Evolutionary conservation across 2,888 invertebrate genomes (phyloP).

Genomic region (Cephus runcator): DNA sequence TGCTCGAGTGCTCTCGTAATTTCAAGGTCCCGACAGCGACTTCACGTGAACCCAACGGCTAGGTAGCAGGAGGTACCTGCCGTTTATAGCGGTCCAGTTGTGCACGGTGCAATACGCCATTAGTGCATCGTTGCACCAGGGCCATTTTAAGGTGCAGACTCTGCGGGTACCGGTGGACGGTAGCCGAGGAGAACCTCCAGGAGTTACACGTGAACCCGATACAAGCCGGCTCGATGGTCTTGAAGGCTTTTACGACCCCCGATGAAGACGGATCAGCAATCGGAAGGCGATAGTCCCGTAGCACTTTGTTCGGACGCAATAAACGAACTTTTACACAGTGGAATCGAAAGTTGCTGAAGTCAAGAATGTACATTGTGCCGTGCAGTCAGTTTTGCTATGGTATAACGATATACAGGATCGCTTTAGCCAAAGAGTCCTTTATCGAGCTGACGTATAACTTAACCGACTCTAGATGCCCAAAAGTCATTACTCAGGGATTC

Average conservation of each 20-base stretch:
- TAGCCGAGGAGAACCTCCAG: neutral
- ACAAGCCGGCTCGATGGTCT: neutral
- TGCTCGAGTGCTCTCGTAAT: neutral
- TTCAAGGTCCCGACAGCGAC: neutral
- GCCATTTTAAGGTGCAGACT: neutral
- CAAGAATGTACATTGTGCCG: neutral
- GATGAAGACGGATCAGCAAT: slow-evolving; percentile 46
- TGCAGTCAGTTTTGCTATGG: neutral
- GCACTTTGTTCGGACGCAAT: slow-evolving; percentile 40
- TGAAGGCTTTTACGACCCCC: slow-evolving; percentile 39
- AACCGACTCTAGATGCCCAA: neutral
- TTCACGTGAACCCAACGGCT: neutral
- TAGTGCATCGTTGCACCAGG: neutral
- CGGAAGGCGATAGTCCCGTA: slow-evolving; percentile 37
- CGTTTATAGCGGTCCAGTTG: neutral
- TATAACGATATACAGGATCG: neutral
- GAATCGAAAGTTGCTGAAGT: neutral
- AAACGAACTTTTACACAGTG: slow-evolving; percentile 34
- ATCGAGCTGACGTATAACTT: neutral
- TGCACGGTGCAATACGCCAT: neutral
- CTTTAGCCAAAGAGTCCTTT: neutral
- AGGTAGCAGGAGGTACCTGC: neutral
- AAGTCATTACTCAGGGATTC: neutral
- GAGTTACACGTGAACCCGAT: neutral
- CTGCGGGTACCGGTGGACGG: neutral